A percentile compares a stretch with the other conserved stretches of the same genome.
phyloP scores from a whole-genome alignment of 2,113 vertebrate genomes.

The Oreotrochilus melanogaster region DNA sequence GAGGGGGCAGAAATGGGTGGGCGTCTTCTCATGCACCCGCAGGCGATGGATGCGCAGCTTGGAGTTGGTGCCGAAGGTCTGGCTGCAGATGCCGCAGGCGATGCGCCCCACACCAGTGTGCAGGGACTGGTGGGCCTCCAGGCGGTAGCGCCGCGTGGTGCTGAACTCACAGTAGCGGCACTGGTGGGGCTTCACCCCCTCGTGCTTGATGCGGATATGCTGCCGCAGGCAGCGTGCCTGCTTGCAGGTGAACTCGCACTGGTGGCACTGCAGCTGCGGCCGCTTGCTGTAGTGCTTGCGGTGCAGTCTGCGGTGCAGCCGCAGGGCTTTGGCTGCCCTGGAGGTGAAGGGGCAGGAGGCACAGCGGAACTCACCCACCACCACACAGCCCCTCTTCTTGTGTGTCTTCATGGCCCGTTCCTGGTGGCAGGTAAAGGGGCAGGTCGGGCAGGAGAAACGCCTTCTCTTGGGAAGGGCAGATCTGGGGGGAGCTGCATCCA shows the following conservation, averaged over 20 bases:
- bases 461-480: constrained; percentile 13
- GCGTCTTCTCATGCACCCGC: constrained; percentile 89
- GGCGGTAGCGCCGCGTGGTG: constrained; percentile 88
- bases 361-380: constrained; percentile 78
- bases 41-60: constrained; percentile 89
- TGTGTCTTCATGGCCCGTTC: constrained; percentile 84
- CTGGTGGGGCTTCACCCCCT: constrained; percentile 82
- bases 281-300: constrained; percentile 64
- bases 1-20: constrained; percentile 88
- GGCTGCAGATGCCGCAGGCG: constrained; percentile 81
- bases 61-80: constrained; percentile 91
- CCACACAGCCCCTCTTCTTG: constrained; percentile 83
- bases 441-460: constrained; percentile 83
- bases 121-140: constrained; percentile 91
- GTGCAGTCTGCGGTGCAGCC: constrained; percentile 78
- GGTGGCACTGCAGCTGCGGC: constrained; percentile 70
- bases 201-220: constrained; percentile 87
- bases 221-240: constrained; percentile 86
- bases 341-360: constrained; percentile 82
- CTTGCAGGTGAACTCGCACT: constrained; percentile 87
- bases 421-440: constrained; percentile 86
- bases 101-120: constrained; percentile 92
- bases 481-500: neutral
- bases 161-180: constrained; percentile 90
- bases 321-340: constrained; percentile 76